phyloP scores from a whole-genome alignment of 1,140 invertebrate genomes.

The Microplitis mediator region DNA sequence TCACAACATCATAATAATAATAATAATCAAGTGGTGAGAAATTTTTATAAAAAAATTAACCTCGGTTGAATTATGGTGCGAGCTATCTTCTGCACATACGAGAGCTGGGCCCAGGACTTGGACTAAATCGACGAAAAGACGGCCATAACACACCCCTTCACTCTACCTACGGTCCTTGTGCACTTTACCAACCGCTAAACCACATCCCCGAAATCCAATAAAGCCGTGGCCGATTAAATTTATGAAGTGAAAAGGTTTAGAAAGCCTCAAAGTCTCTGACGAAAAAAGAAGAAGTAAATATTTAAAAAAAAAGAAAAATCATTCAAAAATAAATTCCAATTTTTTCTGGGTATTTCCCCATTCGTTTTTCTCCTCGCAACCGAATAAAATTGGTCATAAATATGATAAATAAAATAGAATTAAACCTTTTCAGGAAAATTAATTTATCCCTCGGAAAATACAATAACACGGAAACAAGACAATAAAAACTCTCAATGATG shows the following conservation, averaged over 20 bases:
- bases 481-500: no score
- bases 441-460: no score
- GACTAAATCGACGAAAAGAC: background rate
- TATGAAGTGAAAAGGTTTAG: constrained; percentile 55
- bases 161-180: background rate
- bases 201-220: constrained; percentile 52
- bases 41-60: background rate
- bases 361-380: no score
- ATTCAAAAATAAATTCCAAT: no score
- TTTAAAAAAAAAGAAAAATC: no score
- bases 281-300: background rate
- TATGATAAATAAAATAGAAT: no score
- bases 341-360: no score
- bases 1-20: background rate
- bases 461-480: no score
- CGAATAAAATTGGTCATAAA: no score
- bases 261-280: constrained; percentile 40
- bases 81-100: no score
- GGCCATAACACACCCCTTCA: background rate
- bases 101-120: no score
- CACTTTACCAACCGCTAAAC: constrained; percentile 3
- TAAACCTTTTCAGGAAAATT: no score
- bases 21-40: background rate
- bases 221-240: constrained; percentile 59
- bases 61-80: background rate